Conservation (phyloP, 2,113 vertebrate species). For the Catharus fuscescens region DNA sequence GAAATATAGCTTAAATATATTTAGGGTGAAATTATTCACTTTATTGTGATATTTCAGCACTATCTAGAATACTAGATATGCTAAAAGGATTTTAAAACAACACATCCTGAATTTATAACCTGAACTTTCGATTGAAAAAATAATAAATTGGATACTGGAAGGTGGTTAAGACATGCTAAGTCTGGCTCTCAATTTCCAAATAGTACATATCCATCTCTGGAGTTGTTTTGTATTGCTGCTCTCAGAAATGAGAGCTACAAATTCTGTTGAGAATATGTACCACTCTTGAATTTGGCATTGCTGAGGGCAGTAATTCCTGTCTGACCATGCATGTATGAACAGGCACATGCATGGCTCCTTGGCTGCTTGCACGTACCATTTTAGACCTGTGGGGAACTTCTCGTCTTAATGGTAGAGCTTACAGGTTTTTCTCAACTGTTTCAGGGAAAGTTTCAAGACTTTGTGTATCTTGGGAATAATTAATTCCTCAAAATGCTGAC, state of each 20-base stretch:
- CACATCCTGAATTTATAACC: not conserved
- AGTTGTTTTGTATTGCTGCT: not conserved
- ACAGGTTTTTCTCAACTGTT: not conserved
- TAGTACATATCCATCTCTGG: not conserved
- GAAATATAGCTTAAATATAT: not conserved
- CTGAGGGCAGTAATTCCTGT: not conserved
- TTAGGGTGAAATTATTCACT: not conserved
- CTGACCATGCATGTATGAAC: accelerated
- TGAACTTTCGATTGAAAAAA: not conserved
- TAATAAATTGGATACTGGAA: not conserved
- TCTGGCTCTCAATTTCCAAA: not conserved
- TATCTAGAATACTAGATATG: not conserved
- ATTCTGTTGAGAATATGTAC: not conserved
- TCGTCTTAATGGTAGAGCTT: not conserved
- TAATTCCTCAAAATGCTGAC: not conserved
- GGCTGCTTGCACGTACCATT: not conserved
- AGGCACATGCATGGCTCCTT: not conserved
- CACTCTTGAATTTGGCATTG: not conserved
- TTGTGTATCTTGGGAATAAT: not conserved
- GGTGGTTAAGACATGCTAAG: not conserved
- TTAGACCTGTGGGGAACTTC: not conserved
- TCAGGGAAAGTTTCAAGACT: not conserved
- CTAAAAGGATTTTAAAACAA: not conserved
- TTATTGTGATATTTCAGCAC: not conserved
- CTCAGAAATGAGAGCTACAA: not conserved